Evolutionary conservation across 1,140 invertebrate species (phyloP).

Genomic region (Anoplophora glabripennis): DNA sequence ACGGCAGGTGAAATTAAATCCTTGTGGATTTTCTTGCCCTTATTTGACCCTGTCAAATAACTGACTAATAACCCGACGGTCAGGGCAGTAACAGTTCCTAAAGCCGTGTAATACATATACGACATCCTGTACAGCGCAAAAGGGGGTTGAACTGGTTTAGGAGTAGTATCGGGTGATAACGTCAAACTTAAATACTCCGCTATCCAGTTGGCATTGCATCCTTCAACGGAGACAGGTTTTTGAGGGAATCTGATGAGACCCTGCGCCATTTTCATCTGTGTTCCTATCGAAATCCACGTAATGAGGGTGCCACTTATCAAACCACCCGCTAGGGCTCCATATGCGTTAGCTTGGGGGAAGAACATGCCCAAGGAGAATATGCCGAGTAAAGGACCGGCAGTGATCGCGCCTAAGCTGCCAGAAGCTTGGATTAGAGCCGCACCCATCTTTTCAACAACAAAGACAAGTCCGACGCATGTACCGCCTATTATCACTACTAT

Average conservation of each 20-base stretch:
- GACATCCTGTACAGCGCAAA: conserved; percentile 60
- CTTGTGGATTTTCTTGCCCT: too few relatives aligned
- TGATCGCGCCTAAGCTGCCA: conserved; percentile 64
- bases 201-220: conserved; percentile 56
- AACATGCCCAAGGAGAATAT: conserved; percentile 77
- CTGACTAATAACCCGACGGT: conserved; percentile 58
- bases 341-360: conserved; percentile 71
- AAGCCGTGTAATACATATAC: conserved; percentile 60
- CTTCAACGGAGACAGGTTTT: conserved; percentile 61
- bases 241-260: conserved; percentile 59
- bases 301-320: conserved; percentile 66
- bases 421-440: conserved; percentile 40
- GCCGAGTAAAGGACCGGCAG: conserved; percentile 71
- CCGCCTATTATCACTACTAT: conserved; percentile 62
- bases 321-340: conserved; percentile 79
- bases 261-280: conserved; percentile 68
- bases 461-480: conserved; percentile 63
- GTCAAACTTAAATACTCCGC: conserved; percentile 38
- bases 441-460: conserved; percentile 67
- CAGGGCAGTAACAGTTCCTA: conserved; percentile 62
- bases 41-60: conserved; percentile 46
- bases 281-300: conserved; percentile 83
- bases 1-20: too few relatives aligned
- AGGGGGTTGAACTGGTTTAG: conserved; percentile 19
- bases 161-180: conserved; percentile 18